These are phyloP conservation scores for Meloidogyne floridensis DNA, from an alignment of 1,140 invertebrate genomes.

Conservation along the genomic window DNA sequence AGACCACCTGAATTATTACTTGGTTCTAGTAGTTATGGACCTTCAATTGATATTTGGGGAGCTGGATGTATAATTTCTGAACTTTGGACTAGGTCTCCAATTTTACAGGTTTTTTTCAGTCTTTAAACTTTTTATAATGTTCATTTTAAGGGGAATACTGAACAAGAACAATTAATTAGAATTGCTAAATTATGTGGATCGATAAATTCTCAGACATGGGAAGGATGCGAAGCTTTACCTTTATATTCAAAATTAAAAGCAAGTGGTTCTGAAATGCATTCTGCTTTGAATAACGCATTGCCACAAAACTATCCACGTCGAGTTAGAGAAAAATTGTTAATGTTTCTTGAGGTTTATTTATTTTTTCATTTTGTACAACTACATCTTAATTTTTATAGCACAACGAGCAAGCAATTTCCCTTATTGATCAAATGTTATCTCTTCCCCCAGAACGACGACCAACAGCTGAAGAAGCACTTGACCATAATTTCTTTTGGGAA, in stretches of 20 bases:
- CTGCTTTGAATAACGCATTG: constrained; percentile 66
- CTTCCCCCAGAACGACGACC: constrained; percentile 87
- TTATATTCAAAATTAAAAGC: constrained; percentile 84
- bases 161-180: constrained; percentile 90
- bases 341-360: constrained; percentile 9
- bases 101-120: constrained; percentile 70
- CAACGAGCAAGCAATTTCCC: constrained; percentile 85
- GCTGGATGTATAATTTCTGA: constrained; percentile 99
- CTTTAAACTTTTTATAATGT: not conserved
- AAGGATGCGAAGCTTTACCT: constrained; percentile 83
- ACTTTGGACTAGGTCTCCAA: constrained; percentile 89
- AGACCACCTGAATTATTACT: constrained; percentile 84
- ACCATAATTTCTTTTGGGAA: constrained; percentile 97
- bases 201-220: constrained; percentile 84
- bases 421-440: constrained; percentile 87
- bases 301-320: constrained; percentile 87
- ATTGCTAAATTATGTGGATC: constrained; percentile 95
- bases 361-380: not conserved
- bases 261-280: not conserved
- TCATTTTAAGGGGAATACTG: constrained; percentile 77
- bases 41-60: constrained; percentile 96
- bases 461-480: constrained; percentile 87
- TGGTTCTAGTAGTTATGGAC: constrained; percentile 91
- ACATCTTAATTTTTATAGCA: constrained; percentile 63
- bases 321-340: constrained; percentile 66